These are phyloP conservation scores for Stenotaenia linearis DNA, from an alignment of 2,888 invertebrate genomes.

Conservation along the genomic window DNA sequence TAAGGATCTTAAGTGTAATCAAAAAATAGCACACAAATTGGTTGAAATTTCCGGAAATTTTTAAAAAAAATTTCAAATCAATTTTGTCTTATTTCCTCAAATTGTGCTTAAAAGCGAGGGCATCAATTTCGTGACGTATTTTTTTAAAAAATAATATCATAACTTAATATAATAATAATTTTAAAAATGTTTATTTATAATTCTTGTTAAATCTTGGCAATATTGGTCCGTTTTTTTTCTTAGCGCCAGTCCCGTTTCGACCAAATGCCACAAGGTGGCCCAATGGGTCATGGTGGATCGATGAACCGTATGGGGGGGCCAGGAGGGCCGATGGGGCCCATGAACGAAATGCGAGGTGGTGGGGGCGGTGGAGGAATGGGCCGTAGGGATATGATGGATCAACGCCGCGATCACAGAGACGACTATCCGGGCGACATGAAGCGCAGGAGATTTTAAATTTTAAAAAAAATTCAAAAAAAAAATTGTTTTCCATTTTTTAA, in stretches of 20 bases:
- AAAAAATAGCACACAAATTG: not conserved
- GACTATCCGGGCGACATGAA: constrained; percentile 34
- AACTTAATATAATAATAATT: not conserved
- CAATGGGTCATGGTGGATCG: constrained; percentile 19
- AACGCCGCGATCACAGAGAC: constrained; percentile 36
- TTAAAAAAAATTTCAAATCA: not conserved
- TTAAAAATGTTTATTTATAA: not conserved
- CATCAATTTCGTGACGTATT: not conserved
- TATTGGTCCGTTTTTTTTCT: not conserved
- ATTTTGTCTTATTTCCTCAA: not conserved
- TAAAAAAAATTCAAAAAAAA: no score
- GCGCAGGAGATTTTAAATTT: constrained; percentile 32
- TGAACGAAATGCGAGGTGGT: constrained; percentile 33
- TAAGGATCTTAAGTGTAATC: no score
- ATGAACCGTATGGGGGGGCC: constrained; percentile 29
- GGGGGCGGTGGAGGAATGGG: constrained; percentile 35
- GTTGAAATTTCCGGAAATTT: not conserved
- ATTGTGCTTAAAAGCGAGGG: not conserved
- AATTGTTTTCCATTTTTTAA: not conserved
- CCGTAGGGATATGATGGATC: constrained; percentile 36
- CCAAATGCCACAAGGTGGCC: constrained; percentile 33
- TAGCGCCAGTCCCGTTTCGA: constrained; percentile 36
- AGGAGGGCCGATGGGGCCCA: constrained; percentile 31
- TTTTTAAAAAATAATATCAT: not conserved
- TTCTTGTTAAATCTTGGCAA: not conserved